Evolutionary conservation across 1,140 invertebrate genomes (phyloP).

Genomic region (Homarus americanus): DNA sequence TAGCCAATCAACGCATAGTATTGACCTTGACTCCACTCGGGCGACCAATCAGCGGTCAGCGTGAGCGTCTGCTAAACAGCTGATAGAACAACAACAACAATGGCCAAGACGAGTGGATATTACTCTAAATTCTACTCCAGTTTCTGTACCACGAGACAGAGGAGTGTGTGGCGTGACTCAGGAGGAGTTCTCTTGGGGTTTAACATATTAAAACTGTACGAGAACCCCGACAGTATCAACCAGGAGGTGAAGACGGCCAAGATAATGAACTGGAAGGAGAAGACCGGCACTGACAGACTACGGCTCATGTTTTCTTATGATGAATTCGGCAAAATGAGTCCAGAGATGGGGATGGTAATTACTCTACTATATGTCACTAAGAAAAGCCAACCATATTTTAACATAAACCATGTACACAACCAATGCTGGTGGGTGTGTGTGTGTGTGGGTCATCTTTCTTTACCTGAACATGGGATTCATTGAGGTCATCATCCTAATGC

Average conservation of each 20-base stretch:
- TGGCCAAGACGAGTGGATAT: constrained; percentile 3
- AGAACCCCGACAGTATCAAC: constrained; percentile 44
- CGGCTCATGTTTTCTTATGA: constrained; percentile 48
- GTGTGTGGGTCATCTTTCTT: no score
- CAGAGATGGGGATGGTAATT: constrained; percentile 52
- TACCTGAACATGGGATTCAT: no score
- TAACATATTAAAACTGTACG: background rate
- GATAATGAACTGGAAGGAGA: background rate
- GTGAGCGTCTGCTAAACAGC: background rate
- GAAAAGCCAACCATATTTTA: no score
- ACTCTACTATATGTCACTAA: no score
- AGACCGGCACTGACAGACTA: constrained; percentile 33
- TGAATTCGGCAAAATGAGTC: constrained; percentile 42
- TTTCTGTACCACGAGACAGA: background rate
- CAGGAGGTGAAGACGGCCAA: constrained; percentile 7
- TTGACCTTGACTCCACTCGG: no score
- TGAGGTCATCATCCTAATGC: no score
- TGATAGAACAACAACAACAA: constrained; percentile 27
- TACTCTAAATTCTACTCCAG: background rate
- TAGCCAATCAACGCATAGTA: no score
- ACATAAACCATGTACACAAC: no score
- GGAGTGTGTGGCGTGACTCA: background rate
- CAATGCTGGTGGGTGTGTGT: no score
- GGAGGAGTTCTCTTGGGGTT: constrained; percentile 12
- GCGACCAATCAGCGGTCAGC: no score